Evolutionary conservation across 2,113 vertebrate species (phyloP), one percentile per base, ranked within the genome.

Genomic region (Ancistrus triradiatus): DNA sequence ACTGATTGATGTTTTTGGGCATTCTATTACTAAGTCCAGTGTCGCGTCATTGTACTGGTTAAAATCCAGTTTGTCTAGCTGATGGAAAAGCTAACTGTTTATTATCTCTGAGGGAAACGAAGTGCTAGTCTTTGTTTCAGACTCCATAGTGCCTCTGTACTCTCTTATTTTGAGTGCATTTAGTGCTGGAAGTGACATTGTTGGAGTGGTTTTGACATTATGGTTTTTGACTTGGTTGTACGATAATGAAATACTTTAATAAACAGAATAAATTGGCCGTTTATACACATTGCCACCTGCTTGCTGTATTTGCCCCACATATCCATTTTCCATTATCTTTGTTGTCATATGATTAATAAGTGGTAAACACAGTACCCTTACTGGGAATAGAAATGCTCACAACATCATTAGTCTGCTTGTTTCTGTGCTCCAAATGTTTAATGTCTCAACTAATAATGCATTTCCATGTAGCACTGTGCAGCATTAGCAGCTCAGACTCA

Each of bases 391-490:
- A 13, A 15, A 50, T 25, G 40, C 40, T 61, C 49, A 55, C 58
- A 60, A 27, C 49, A 68, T 44, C 28, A 55, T 60, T 49, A 19
- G 13, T 53, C 47, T 44, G 56, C 27, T 17, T 18, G 38, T 46
- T 35, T 49, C 66, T 61, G 2, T 24, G 18, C 9, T 47, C 57
- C 56, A 68, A 55, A 9, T 52, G 57, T 19, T 13, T 61, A 60
- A 68, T 52, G 57, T 46, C 25, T 24, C 57, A 33, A 11, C 47
- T 40, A 53, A 64, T 9, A 7, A 15, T 27, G 1, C 24, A 44
- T 21, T 28, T 40, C 24, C 38, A 17, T 19, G n/a, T 42, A 42
- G 18, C 24, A 33, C n/a, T 17, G 21, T 8, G 10, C 1, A 6
- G 1, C 33, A 55, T 38, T 4, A 4, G 9, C 35, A 38, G 1